A percentile compares a stretch with the other conserved stretches of the same genome.
Evolutionary conservation across 2,888 invertebrate species (phyloP).

Genomic region (Ormyrus thymus): DNA sequence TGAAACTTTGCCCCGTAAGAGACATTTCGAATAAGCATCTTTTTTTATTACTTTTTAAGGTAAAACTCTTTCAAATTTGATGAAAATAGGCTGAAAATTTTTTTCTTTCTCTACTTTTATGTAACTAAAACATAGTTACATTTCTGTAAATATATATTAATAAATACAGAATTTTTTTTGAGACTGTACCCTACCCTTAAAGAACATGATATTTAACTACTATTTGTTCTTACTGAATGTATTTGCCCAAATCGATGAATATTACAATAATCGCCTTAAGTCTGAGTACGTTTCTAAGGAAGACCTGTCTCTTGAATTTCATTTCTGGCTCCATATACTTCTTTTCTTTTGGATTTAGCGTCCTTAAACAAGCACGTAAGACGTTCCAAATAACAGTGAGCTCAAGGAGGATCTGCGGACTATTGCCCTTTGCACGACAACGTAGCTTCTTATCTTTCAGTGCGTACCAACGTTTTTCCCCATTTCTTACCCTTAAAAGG

Average conservation of each 20-base stretch:
- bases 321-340: conserved; percentile 96
- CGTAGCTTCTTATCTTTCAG: conserved; percentile 96
- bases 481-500: conserved; percentile 88
- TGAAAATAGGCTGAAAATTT: no score
- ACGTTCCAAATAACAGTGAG: conserved; percentile 95
- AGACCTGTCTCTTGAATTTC: conserved; percentile 96
- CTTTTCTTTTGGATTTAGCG: conserved; percentile 95
- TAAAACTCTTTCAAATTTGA: no score
- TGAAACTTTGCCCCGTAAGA: no score
- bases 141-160: no score
- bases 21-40: conserved; percentile 12
- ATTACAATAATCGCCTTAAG: conserved; percentile 92
- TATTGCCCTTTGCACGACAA: conserved; percentile 92
- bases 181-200: no score
- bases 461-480: conserved; percentile 96
- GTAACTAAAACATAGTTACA: no score
- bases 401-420: conserved; percentile 92
- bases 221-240: conserved; percentile 86
- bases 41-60: conserved; percentile 6
- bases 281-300: conserved; percentile 94
- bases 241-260: conserved; percentile 92
- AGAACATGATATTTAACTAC: no score
- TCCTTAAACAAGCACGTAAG: conserved; percentile 92
- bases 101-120: no score
- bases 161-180: no score